These are phyloP conservation scores for Ciconia nigra DNA, from an alignment of 2,797 vertebrate genomes.

Conservation along the genomic window DNA sequence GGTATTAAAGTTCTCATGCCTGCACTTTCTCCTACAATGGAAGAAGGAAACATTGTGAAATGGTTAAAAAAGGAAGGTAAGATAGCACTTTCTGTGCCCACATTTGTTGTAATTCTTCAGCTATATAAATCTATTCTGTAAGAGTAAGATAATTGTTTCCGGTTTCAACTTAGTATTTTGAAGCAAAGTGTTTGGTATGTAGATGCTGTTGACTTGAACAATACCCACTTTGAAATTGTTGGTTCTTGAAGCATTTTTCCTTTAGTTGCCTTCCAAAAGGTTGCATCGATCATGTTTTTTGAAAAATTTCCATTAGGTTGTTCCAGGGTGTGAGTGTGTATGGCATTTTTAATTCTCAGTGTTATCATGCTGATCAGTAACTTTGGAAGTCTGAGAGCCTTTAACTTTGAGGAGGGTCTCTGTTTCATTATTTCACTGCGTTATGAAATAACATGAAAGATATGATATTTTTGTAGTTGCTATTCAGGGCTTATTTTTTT, in stretches of 20 bases:
- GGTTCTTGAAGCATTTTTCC: background rate
- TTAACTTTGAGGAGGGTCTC: background rate
- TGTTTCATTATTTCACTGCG: background rate
- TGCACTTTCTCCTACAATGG: constrained; percentile 98
- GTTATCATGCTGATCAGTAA: background rate
- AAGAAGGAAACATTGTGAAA: constrained; percentile 93
- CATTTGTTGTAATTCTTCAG: background rate
- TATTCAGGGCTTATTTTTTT: background rate
- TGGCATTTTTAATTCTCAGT: background rate
- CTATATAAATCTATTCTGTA: background rate
- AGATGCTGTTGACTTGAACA: background rate
- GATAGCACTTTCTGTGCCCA: background rate
- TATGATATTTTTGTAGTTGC: background rate
- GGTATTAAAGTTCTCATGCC: constrained; percentile 92
- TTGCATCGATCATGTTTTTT: background rate
- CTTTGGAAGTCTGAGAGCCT: background rate
- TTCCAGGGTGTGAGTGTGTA: background rate
- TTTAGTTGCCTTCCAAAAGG: background rate
- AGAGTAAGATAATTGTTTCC: background rate
- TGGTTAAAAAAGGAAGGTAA: constrained; percentile 98
- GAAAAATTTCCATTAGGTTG: background rate
- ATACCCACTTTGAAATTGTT: background rate
- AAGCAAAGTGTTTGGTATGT: background rate
- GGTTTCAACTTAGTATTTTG: background rate
- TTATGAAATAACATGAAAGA: background rate